Evolutionary conservation across 1,140 invertebrate genomes (phyloP), one percentile per base, ranked within the genome.

Genomic region (Ylistrum balloti): DNA sequence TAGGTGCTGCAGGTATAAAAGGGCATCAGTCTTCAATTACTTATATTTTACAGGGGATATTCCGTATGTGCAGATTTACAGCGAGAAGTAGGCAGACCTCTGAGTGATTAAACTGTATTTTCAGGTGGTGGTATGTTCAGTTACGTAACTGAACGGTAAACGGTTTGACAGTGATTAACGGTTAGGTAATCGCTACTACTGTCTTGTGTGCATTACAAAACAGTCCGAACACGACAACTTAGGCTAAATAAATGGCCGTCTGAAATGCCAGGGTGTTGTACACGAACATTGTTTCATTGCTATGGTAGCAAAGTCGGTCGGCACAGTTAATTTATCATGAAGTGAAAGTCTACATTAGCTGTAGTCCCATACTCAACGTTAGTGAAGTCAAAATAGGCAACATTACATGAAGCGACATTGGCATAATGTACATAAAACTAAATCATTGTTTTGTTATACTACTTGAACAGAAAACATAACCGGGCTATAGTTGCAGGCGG

Each of bases 111-210:
- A 17, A 45, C 17, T 17, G 41, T 45, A 17, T 15, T 74, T 74
- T 74, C 22, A n/a, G 28, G 9, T 17, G 22, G n/a, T 74, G 56
- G 56, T n/a, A 45, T 45, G 56, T n/a, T 5, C 28, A n/a, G 56
- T 74, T 74, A 74, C 56, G 56, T 74, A 74, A 74, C 56, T 74
- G 56, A 28, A n/a, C 56, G 9, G n/a, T 74, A 28, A 74, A 5
- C n/a, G 22, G 56, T 74, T n/a, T n/a, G 56, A 74, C 56, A 74
- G 22, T 74, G 56, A 74, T 74, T 28, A 74, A 74, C 56, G 56
- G 56, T 74, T 1, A 74, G 22, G 56, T 74, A 74, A 45, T 13
- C 41, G 17, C 41, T 45, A 9, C 9, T 17, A 45, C 41, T 17
- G 17, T 74, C 22, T 74, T n/a, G 17, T 28, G 28, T n/a, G 22